A percentile compares a stretch with the other conserved stretches of the same genome.
These are phyloP conservation scores for Atethmia centrago DNA, from an alignment of 2,888 invertebrate genomes.

Conservation along the genomic window DNA sequence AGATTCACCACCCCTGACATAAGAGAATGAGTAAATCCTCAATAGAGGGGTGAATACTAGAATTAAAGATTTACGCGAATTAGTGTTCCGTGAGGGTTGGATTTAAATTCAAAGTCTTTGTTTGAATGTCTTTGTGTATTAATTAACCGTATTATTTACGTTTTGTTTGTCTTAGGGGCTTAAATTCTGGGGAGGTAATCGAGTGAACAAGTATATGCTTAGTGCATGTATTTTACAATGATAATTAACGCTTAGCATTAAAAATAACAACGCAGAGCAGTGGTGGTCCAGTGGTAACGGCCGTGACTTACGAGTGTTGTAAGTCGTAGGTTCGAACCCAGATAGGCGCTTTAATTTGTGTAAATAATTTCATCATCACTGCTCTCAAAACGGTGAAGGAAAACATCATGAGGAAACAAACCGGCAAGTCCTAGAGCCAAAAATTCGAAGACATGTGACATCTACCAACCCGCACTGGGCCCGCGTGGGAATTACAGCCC, in stretches of 20 bases:
- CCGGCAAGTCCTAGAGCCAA: too few relatives aligned
- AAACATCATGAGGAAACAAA: too few relatives aligned
- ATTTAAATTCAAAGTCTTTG: constrained; percentile 58
- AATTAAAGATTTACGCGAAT: constrained; percentile 70
- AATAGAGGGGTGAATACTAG: constrained; percentile 58
- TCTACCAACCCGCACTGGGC: too few relatives aligned
- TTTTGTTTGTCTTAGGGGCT: constrained; percentile 48
- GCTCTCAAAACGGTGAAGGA: too few relatives aligned
- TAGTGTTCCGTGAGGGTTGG: constrained; percentile 57
- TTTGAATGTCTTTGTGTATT: constrained; percentile 60
- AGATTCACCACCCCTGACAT: constrained; percentile 32
- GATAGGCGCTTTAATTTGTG: too few relatives aligned
- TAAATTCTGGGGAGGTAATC: constrained; percentile 10
- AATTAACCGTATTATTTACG: constrained; percentile 64
- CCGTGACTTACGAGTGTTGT: too few relatives aligned
- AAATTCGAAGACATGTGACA: too few relatives aligned
- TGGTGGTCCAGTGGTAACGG: too few relatives aligned
- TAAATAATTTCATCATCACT: too few relatives aligned
- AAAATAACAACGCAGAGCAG: too few relatives aligned
- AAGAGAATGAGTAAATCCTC: constrained; percentile 59
- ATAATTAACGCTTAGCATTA: not conserved
- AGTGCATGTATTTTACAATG: constrained; percentile 10
- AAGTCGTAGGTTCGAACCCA: too few relatives aligned
- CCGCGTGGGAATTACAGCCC: too few relatives aligned
- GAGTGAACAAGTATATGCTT: constrained; percentile 1